Evolutionary conservation across 1,140 invertebrate species (phyloP), one percentile per base, ranked within the genome.

Genomic region (Tribolium madens): DNA sequence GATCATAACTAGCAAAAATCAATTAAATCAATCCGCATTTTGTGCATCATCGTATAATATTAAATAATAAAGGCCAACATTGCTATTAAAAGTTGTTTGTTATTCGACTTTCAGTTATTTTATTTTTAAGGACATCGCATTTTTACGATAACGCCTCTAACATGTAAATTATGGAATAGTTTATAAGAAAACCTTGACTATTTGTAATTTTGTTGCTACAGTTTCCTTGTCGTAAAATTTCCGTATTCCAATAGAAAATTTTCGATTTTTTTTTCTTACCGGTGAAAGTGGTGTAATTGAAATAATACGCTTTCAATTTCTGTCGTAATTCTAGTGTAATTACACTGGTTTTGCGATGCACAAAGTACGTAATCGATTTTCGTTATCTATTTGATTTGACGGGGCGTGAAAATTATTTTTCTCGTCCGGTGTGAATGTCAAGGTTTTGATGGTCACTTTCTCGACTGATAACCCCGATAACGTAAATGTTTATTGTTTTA

Each of bases 121-220:
- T 26, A 57, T 57, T 57, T 57, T 26, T 57, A 57, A 57, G 52
- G 52, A 57, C 52, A 26, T 57, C 52, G 18, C 52, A 57, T 57
- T 57, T 57, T 57, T 57, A 57, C 52, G 52, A 57, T 57, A 17
- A 57, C 36, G 52, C 52, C 18, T 57, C 13, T 21, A 21, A 57
- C 18, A 57, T 57, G 52, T 17, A 57, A 57, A 57, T 57, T 42
- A 42, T 7, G 36, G 36, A 42, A 42, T 2, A 36, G 33, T 36
- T 36, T 2, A 6, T 36, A 10, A 1, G 2, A 36, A 36, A 42
- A 42, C 36, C 36, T 42, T 42, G 36, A 42, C 9, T 42, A 9
- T 42, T 36, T 36, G 5, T 2, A 36, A 36, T 9, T 36, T 36
- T 36, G 33, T n/a, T n/a, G n/a, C n/a, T n/a, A n/a, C n/a, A n/a